Evolutionary conservation across 2,113 vertebrate species (phyloP).

Genomic region (Grammomys surdaster): DNA sequence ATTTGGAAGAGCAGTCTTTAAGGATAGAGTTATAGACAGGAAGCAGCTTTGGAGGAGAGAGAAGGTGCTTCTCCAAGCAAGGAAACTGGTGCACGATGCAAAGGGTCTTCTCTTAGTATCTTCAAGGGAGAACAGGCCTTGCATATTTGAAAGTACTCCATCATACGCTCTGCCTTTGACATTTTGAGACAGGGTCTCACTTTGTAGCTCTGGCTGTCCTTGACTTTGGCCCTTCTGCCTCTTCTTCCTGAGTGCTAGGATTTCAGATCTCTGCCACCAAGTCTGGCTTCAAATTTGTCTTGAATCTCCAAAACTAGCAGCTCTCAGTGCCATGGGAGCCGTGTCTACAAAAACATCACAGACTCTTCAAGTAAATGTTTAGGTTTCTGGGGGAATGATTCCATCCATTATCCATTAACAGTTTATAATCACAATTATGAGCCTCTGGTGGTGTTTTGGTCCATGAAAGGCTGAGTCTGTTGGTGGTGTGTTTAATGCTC

Average conservation of each 20-base stretch:
- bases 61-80: background rate
- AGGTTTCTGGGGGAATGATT: conserved; percentile 82
- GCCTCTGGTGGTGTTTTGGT: background rate
- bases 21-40: background rate
- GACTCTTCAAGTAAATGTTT: conserved; percentile 80
- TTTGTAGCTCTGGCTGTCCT: background rate
- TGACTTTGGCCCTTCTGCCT: background rate
- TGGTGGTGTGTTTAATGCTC: background rate
- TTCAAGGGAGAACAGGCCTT: background rate
- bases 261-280: background rate
- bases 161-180: too few relatives aligned
- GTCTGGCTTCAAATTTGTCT: conserved; percentile 14
- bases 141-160: too few relatives aligned
- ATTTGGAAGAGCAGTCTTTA: background rate
- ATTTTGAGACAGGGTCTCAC: background rate
- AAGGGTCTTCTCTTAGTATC: background rate
- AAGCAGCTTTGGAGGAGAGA: background rate
- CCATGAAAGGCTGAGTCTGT: too few relatives aligned
- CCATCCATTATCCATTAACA: conserved; percentile 81
- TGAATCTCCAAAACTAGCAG: conserved; percentile 48
- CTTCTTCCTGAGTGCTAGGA: background rate
- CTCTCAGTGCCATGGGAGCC: conserved; percentile 24
- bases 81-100: background rate
- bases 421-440: conserved; percentile 82
- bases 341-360: background rate